phyloP scores from a whole-genome alignment of 2,113 vertebrate species.

The Megalops atlanticus region DNA sequence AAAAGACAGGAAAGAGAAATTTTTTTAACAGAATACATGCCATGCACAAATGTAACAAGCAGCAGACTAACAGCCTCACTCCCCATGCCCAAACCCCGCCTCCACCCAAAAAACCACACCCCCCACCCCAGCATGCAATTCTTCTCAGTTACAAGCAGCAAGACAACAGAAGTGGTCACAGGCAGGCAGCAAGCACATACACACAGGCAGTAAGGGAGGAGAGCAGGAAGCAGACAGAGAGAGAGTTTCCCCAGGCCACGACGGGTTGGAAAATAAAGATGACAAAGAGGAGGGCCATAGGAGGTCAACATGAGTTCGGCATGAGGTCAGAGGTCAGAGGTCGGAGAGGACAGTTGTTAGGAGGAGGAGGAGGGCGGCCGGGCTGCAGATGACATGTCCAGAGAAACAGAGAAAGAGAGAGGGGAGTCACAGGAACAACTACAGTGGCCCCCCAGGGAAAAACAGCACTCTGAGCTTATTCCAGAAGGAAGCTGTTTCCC shows the following conservation, averaged over 20 bases:
- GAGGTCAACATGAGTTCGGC: constrained; percentile 79
- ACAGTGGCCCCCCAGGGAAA: neutral
- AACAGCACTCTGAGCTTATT: neutral
- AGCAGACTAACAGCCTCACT: neutral
- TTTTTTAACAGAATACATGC: neutral
- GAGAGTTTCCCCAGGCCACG: constrained; percentile 52
- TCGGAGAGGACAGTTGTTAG: constrained; percentile 78
- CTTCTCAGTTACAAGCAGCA: neutral
- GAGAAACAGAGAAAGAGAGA: constrained; percentile 34
- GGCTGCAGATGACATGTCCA: constrained; percentile 69
- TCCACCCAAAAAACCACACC: neutral
- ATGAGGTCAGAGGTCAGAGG: constrained; percentile 89
- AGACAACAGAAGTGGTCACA: neutral
- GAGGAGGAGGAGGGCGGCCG: constrained; percentile 66
- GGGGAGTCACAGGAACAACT: constrained; percentile 47
- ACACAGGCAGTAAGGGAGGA: constrained; percentile 53
- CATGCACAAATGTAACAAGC: neutral
- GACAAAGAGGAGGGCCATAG: constrained; percentile 73
- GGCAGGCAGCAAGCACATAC: constrained; percentile 17
- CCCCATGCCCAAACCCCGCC: neutral
- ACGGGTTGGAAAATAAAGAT: constrained; percentile 43
- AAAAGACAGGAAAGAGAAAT: neutral
- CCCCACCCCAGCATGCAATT: neutral
- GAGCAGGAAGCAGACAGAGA: constrained; percentile 63
- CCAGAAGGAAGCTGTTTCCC: neutral